Evolutionary conservation across 2,113 vertebrate genomes (phyloP).

Genomic region (Dipodomys ordii): DNA sequence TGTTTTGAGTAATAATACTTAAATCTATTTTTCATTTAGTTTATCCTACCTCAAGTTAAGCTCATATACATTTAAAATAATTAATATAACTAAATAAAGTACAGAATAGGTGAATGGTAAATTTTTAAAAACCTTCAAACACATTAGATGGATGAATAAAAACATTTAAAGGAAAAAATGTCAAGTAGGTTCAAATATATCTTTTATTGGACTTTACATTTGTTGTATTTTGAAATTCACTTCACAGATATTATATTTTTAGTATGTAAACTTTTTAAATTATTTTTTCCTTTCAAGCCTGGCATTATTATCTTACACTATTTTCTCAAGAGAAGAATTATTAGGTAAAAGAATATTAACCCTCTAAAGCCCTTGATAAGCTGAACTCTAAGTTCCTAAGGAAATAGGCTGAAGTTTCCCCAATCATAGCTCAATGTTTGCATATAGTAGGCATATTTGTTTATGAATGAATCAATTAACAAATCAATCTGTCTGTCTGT

Average conservation of each 20-base stretch:
- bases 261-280: too few species aligned
- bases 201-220: background rate
- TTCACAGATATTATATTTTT: background rate
- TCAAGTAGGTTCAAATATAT: background rate
- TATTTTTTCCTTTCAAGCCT: background rate
- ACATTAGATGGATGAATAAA: background rate
- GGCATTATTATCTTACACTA: background rate
- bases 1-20: background rate
- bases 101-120: background rate
- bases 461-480: background rate
- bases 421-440: background rate
- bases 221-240: slow-evolving; percentile 17
- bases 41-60: background rate
- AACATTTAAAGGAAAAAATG: background rate
- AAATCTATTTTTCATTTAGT: background rate
- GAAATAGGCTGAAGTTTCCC: background rate
- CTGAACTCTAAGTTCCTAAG: background rate
- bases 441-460: background rate
- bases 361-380: background rate
- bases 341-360: background rate
- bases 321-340: background rate
- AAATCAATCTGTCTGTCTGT: background rate
- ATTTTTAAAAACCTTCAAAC: background rate
- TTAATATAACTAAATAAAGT: background rate
- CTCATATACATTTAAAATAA: background rate